A percentile compares a stretch with the other conserved stretches of the same genome.
These are phyloP conservation scores for Ephestia elutella DNA, from an alignment of 1,140 invertebrate species.

Conservation along the genomic window DNA sequence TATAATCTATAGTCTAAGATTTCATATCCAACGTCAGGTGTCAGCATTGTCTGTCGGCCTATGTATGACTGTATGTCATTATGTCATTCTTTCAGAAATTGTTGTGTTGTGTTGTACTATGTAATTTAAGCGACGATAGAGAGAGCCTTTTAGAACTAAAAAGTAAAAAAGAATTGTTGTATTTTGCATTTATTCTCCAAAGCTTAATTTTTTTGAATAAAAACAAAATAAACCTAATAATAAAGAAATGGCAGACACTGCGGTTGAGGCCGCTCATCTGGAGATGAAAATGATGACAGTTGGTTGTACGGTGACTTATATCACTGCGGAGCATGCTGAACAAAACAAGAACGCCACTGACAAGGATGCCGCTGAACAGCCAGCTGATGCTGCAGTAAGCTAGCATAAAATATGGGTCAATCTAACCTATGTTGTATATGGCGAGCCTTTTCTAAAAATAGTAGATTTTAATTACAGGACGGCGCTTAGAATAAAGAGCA, in stretches of 20 bases:
- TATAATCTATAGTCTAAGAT: too few relatives aligned
- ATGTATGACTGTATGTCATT: too few relatives aligned
- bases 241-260: constrained; percentile 62
- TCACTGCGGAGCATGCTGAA: constrained; percentile 59
- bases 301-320: constrained; percentile 85
- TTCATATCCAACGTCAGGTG: too few relatives aligned
- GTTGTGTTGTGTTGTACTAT: too few relatives aligned
- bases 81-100: too few relatives aligned
- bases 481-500: constrained; percentile 55
- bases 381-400: constrained; percentile 29
- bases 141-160: too few relatives aligned
- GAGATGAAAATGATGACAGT: constrained; percentile 83
- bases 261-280: constrained; percentile 57
- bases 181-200: too few relatives aligned
- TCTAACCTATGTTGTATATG: constrained; percentile 35
- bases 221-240: background rate
- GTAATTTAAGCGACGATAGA: too few relatives aligned
- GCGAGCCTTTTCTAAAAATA: background rate
- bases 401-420: constrained; percentile 4
- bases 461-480: constrained; percentile 35
- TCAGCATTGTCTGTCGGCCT: too few relatives aligned
- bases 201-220: background rate
- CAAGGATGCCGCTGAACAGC: constrained; percentile 32
- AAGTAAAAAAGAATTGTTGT: too few relatives aligned
- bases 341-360: constrained; percentile 37